phyloP scores from a whole-genome alignment of 2,888 invertebrate species.

The Vandiemenella viatica region DNA sequence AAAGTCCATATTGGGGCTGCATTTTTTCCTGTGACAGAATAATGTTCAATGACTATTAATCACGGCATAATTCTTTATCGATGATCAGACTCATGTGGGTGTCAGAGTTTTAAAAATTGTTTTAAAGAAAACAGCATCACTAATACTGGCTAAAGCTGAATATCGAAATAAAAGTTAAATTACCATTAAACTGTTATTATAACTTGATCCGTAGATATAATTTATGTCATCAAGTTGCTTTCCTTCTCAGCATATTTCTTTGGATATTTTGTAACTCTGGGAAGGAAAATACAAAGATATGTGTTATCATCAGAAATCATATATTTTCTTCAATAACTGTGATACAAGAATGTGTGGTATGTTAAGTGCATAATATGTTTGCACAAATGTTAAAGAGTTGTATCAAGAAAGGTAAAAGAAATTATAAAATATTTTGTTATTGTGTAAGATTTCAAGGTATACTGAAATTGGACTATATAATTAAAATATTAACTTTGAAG shows the following conservation, averaged over 20 bases:
- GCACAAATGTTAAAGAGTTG: not conserved
- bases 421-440: not conserved
- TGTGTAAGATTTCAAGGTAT: no score
- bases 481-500: no score
- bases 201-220: not conserved
- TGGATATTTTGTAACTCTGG: not conserved
- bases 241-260: not conserved
- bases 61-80: no score
- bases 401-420: not conserved
- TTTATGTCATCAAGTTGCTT: not conserved
- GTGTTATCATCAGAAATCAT: not conserved
- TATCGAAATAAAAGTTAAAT: no score
- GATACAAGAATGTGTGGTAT: conserved; percentile 9
- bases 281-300: not conserved
- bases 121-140: no score
- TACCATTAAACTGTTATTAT: no score
- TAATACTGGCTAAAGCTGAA: no score
- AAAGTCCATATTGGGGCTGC: not conserved
- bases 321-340: conserved; percentile 17
- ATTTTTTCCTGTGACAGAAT: no score
- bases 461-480: no score
- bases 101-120: not conserved
- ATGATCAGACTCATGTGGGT: no score
- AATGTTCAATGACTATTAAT: no score
- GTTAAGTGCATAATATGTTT: not conserved